Base-by-base conservation (phyloP, 1,140 invertebrate genomes). In the Dryas iulia region DNA sequence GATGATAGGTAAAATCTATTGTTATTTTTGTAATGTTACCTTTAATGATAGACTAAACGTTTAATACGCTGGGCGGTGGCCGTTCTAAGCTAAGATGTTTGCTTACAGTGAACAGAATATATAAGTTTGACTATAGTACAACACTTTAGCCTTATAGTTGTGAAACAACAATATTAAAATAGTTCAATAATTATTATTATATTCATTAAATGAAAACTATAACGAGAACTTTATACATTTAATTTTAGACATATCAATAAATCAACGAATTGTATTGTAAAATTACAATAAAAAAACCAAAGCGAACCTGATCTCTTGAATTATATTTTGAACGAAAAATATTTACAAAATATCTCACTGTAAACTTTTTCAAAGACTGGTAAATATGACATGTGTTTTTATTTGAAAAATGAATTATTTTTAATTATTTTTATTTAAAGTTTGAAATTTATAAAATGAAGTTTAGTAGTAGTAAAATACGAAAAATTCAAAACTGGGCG, bases 91-190 rank as follows among this genome's bases (percentile, higher is more conserved):
- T 78, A 74, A 79, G 64, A 78, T 70, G 64, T 77, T 71, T 74
- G 72, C 76, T 81, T 77, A 67, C 72, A 74, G 65, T 59, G 30
- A 63, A 62, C 26, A 59, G 57, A 26, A 14, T 35, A 47, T 63
- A 58, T 39, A 58, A 58, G 70, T 81, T 77, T 77, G 73, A 86
- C 83, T 86, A 84, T 85, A 89, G 87, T 90, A 90, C 87, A 90
- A 90, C 77, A 81, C 33, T 77, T 66, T 83, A 86, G 86, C 87
- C 85, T 90, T 89, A 84, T 66, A 69, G 30, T 14, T 71, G 31
- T 63, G 47, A 64, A 63, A 53, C 21, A 62, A 63, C 35, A 57
- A 54, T 31, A 39, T 62, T 23, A 12, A 21, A 33, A 58, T 21
- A 57, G 30, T 58, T 58, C 59, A 47, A 24, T 56, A 28, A 58